A percentile compares a stretch with the other conserved stretches of the same genome.
These are phyloP conservation scores for Pantelozetes paolii DNA, from an alignment of 2,888 invertebrate species.

Conservation along the genomic window DNA sequence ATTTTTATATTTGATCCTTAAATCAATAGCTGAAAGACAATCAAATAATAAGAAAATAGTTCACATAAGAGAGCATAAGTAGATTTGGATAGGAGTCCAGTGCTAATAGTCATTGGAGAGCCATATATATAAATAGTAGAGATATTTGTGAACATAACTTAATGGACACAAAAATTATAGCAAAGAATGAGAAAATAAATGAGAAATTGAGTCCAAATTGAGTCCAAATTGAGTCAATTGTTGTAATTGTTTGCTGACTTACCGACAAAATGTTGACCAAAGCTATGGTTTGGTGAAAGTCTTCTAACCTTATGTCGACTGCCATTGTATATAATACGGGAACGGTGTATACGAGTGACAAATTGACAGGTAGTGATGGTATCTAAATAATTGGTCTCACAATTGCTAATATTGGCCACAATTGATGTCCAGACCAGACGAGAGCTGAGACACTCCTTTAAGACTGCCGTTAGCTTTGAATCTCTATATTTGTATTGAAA, in stretches of 20 bases:
- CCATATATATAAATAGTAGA: background rate
- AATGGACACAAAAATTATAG: slow-evolving; percentile 8
- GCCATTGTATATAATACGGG: slow-evolving; percentile 23
- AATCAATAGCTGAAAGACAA: slow-evolving; percentile 19
- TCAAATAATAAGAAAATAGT: slow-evolving; percentile 18
- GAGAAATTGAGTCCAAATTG: background rate
- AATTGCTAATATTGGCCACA: slow-evolving; percentile 26
- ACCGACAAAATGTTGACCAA: background rate
- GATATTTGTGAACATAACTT: slow-evolving; percentile 14
- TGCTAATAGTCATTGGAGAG: slow-evolving; percentile 2
- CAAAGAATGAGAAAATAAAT: background rate
- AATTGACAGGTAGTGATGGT: slow-evolving; percentile 26
- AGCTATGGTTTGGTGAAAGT: slow-evolving; percentile 5
- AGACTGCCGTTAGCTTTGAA: slow-evolving; percentile 25
- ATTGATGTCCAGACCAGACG: slow-evolving; percentile 19
- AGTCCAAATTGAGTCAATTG: too few relatives aligned
- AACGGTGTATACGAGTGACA: slow-evolving; percentile 24
- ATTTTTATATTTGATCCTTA: background rate
- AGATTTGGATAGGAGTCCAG: background rate
- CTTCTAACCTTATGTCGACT: background rate
- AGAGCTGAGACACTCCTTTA: slow-evolving; percentile 19
- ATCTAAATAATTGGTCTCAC: slow-evolving; percentile 23
- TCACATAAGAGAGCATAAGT: background rate
- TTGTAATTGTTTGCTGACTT: background rate
- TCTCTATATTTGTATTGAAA: slow-evolving; percentile 25